Conservation (phyloP, 2,113 vertebrate species). For the Melanerpes aurifrons region DNA sequence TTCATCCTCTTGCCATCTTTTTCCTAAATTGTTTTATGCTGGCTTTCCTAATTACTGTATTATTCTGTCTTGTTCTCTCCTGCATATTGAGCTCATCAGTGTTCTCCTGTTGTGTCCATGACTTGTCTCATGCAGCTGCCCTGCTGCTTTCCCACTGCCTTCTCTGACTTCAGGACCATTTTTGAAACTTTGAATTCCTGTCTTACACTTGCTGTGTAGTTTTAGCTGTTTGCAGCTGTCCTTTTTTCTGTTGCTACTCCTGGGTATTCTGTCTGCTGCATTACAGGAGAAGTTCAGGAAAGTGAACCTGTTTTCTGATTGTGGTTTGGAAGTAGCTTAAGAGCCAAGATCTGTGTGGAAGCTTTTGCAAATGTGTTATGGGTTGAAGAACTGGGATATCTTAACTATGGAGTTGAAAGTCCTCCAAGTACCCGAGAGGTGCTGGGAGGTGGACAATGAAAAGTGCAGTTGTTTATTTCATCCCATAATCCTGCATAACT, state of each 20-base stretch:
- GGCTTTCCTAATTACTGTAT: neutral
- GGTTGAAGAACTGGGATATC: too few species aligned
- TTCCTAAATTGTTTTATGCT: neutral
- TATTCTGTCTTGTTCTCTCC: neutral
- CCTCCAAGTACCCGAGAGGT: too few species aligned
- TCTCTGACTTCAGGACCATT: neutral
- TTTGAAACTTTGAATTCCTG: neutral
- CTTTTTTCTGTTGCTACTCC: neutral
- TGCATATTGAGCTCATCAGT: neutral
- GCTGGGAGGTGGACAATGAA: too few species aligned
- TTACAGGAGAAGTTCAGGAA: neutral
- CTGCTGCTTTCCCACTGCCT: neutral
- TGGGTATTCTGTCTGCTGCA: accelerated
- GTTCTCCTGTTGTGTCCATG: neutral
- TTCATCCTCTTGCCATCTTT: neutral
- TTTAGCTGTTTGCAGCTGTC: neutral
- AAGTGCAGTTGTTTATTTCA: too few species aligned
- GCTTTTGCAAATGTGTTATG: neutral
- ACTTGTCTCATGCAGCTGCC: accelerated
- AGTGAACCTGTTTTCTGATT: neutral
- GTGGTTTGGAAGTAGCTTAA: neutral
- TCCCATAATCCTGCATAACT: too few species aligned
- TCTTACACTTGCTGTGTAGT: neutral
- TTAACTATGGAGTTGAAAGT: too few species aligned
- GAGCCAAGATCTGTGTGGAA: neutral